Evolutionary conservation across 2,797 vertebrate species (phyloP).

Genomic region (Helicolenus hilgendorfi): DNA sequence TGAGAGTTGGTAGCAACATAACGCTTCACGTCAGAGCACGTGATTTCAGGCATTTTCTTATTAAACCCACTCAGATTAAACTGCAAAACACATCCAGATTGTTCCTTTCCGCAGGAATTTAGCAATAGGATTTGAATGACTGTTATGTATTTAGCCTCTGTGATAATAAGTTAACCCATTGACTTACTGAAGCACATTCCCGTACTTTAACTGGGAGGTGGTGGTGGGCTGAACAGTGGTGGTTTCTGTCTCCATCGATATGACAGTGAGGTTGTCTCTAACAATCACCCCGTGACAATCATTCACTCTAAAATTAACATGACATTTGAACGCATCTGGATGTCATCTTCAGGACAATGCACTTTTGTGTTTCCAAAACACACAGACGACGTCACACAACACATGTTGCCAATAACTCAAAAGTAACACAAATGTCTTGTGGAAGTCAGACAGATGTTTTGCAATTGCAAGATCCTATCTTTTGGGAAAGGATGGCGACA

Average conservation of each 20-base stretch:
- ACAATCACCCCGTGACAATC: slow-evolving; percentile 45
- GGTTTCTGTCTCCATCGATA: slow-evolving; percentile 41
- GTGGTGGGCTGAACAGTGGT: slow-evolving; percentile 29
- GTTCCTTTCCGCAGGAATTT: slow-evolving; percentile 21
- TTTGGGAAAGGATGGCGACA: background rate
- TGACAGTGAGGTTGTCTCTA: slow-evolving; percentile 29
- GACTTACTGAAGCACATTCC: slow-evolving; percentile 47
- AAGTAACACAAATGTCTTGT: background rate
- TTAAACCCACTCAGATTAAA: slow-evolving; percentile 35
- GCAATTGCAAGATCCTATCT: background rate
- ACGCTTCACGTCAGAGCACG: background rate
- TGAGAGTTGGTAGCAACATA: slow-evolving; percentile 41
- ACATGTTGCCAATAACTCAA: background rate
- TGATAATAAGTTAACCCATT: slow-evolving; percentile 33
- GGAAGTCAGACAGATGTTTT: background rate
- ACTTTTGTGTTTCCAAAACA: background rate
- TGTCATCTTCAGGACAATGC: slow-evolving; percentile 10
- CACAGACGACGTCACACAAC: background rate
- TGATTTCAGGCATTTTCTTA: slow-evolving; percentile 19
- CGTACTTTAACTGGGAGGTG: slow-evolving; percentile 25
- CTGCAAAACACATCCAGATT: slow-evolving; percentile 20
- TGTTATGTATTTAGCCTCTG: slow-evolving; percentile 23
- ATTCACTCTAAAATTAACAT: background rate
- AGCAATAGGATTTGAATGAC: slow-evolving; percentile 16
- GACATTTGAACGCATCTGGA: background rate